Evolutionary conservation across 2,113 vertebrate species (phyloP), one percentile per base, ranked within the genome.

Genomic region (Bettongia penicillata): DNA sequence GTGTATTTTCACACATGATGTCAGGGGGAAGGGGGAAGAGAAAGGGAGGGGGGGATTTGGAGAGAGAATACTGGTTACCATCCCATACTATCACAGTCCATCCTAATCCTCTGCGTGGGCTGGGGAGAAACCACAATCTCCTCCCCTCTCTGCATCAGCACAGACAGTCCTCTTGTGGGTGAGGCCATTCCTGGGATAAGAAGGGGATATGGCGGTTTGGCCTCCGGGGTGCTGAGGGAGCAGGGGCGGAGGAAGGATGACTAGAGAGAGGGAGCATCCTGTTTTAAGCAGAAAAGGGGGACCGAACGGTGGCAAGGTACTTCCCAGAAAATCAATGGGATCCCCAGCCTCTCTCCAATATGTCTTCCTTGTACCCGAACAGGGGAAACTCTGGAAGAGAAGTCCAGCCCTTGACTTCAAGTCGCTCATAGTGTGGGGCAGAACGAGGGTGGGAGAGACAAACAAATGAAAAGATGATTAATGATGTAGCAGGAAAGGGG

Each of bases 181-280:
- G 8, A 22, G 52, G 90, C 84, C 9, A 0, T 47, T 9, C 16
- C 12, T 50, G 91, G 95, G 24, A 43, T 77, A 89, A 91, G 61
- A 12, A 25, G 0, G 55, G 90, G 84, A 28, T 37, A 84, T 53
- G 96, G 93, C 96, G 51, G 93, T 94, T 89, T 51, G 52, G 68
- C 57, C 96, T 91, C 0, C 24, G 53, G 84, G 97, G 43, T n/a
- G 37, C 12, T 3, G 5, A 24, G 26, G 48, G 90, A 68, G 37
- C 68, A 77, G 68, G 37, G 37, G 68, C 2, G 37, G 68, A 77
- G 68, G 68, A n/a, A 77, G 16, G 16, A 7, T 22, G 68, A 6
- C 37, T n/a, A 6, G 37, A 43, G 61, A 68, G n/a, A 43, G 16
- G 37, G 37, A n/a, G 61, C 61, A 77, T 77, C 37, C 68, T 77